phyloP scores from a whole-genome alignment of 2,888 invertebrate genomes.

The Sinotaia quadrata region DNA sequence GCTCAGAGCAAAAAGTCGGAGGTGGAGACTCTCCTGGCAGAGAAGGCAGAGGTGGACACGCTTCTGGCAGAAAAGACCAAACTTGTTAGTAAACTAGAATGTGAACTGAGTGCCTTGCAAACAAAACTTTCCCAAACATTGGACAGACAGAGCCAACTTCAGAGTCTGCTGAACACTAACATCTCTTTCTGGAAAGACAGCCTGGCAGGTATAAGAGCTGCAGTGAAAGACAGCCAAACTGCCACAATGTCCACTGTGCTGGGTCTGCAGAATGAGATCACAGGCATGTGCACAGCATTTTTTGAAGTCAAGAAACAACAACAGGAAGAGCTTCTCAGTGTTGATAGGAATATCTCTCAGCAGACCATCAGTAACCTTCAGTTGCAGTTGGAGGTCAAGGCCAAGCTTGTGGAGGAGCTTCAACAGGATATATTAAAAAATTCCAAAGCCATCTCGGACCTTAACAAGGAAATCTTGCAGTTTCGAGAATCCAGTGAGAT shows the following conservation, averaged over 20 bases:
- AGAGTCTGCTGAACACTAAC: slow-evolving; percentile 12
- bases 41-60: slow-evolving; percentile 23
- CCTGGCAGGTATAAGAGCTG: slow-evolving; percentile 10
- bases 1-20: slow-evolving; percentile 17
- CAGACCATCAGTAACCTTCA: slow-evolving; percentile 10
- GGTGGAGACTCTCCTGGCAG: slow-evolving; percentile 28
- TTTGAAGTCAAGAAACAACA: slow-evolving; percentile 29
- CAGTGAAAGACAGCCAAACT: not conserved
- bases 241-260: not conserved
- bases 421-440: slow-evolving; percentile 24
- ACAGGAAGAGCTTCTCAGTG: slow-evolving; percentile 22
- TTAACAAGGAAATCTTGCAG: slow-evolving; percentile 34
- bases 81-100: slow-evolving; percentile 23
- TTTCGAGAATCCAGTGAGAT: slow-evolving; percentile 32
- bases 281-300: not conserved
- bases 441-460: slow-evolving; percentile 2
- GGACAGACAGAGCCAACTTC: slow-evolving; percentile 7
- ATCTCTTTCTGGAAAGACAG: slow-evolving; percentile 5
- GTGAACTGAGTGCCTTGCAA: slow-evolving; percentile 21
- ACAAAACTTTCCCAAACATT: slow-evolving; percentile 12
- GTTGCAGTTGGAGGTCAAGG: slow-evolving; percentile 12
- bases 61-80: slow-evolving; percentile 31
- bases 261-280: not conserved
- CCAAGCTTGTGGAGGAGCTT: slow-evolving; percentile 19
- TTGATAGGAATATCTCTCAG: slow-evolving; percentile 18